These are phyloP conservation scores for Cherax destructor DNA, from an alignment of 1,140 invertebrate genomes.

Conservation along the genomic window DNA sequence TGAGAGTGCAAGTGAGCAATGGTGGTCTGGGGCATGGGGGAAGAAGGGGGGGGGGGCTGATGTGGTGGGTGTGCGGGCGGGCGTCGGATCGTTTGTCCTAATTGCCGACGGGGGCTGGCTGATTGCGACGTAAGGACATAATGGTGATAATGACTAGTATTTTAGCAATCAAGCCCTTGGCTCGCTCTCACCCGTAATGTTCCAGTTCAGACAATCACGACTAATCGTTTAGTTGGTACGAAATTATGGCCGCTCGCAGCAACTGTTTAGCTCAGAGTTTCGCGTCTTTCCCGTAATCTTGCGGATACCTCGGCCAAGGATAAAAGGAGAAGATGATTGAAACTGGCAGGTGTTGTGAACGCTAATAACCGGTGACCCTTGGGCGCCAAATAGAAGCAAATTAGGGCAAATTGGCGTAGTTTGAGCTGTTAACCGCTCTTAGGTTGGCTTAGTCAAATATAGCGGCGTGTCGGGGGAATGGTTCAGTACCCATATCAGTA, in stretches of 20 bases:
- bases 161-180: constrained; percentile 29
- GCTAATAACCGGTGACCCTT: constrained; percentile 19
- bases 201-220: constrained; percentile 39
- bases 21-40: neutral
- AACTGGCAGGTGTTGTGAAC: constrained; percentile 27
- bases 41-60: neutral
- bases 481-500: constrained; percentile 30
- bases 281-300: constrained; percentile 35
- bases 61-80: neutral
- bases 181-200: constrained; percentile 27
- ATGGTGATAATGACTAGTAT: constrained; percentile 41
- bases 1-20: neutral
- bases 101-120: constrained; percentile 10
- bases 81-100: neutral
- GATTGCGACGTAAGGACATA: constrained; percentile 27
- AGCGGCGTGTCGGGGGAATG: constrained; percentile 16
- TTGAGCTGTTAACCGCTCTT: constrained; percentile 48
- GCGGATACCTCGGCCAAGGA: neutral
- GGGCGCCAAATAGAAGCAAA: constrained; percentile 46
- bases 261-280: constrained; percentile 14
- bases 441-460: constrained; percentile 50
- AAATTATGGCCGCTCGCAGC: constrained; percentile 9
- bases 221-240: constrained; percentile 35
- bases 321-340: constrained; percentile 12
- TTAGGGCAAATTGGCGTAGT: constrained; percentile 48